A percentile compares a stretch with the other conserved stretches of the same genome.
These are phyloP conservation scores for Cyclina sinensis DNA, from an alignment of 1,140 invertebrate species.

Conservation along the genomic window DNA sequence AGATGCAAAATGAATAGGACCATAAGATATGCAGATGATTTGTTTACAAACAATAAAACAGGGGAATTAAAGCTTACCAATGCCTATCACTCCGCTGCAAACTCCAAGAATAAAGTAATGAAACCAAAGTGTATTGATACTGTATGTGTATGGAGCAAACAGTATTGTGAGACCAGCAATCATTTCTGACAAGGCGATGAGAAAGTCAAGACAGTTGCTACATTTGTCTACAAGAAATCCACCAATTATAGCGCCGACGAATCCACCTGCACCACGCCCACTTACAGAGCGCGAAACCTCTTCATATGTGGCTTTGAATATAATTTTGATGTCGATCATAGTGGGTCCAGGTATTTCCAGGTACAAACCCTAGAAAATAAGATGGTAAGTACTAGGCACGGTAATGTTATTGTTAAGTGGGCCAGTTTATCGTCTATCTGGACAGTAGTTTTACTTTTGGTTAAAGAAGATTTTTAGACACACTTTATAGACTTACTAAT, in stretches of 20 bases:
- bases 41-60: too few species aligned
- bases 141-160: background rate
- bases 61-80: conserved; percentile 44
- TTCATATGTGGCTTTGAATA: conserved; percentile 39
- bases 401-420: too few species aligned
- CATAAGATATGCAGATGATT: too few species aligned
- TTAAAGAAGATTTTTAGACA: too few species aligned
- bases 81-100: conserved; percentile 21
- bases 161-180: conserved; percentile 26
- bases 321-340: conserved; percentile 50
- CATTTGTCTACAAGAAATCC: conserved; percentile 35
- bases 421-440: too few species aligned
- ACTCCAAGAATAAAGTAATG: conserved; percentile 38
- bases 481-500: too few species aligned
- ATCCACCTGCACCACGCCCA: conserved; percentile 39
- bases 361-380: conserved; percentile 43
- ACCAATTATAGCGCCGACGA: conserved; percentile 35
- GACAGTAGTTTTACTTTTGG: too few species aligned
- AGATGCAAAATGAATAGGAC: too few species aligned
- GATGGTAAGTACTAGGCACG: too few species aligned
- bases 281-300: conserved; percentile 39
- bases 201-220: conserved; percentile 28
- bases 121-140: conserved; percentile 30
- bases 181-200: conserved; percentile 28
- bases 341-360: conserved; percentile 44